Conservation (phyloP, 2,888 invertebrate genomes). For the Papilio protenor region DNA sequence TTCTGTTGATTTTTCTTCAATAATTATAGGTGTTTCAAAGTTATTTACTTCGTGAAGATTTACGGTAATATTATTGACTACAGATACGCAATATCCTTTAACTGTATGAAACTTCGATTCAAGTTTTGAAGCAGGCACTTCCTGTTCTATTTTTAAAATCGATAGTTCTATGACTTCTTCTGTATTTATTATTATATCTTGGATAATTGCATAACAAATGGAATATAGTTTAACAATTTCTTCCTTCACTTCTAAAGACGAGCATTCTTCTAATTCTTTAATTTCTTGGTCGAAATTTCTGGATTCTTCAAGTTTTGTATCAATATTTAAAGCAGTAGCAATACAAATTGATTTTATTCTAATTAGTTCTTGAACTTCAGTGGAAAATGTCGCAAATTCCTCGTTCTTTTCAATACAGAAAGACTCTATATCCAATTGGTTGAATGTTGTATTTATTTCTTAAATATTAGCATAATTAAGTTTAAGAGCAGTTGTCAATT, state of each 20-base stretch:
- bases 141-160: neutral
- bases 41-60: neutral
- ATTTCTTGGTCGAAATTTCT: neutral
- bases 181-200: neutral
- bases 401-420: neutral
- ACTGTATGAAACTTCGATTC: neutral
- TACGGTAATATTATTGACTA: neutral
- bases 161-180: constrained; percentile 13
- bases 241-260: neutral
- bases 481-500: neutral
- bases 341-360: neutral
- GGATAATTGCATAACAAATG: constrained; percentile 2
- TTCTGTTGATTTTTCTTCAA: neutral
- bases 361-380: neutral
- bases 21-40: neutral
- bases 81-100: neutral
- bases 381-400: neutral
- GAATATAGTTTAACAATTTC: neutral
- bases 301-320: neutral
- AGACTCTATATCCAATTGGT: neutral
- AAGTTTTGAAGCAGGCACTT: neutral
- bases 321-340: neutral
- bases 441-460: neutral
- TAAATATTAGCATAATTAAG: constrained; percentile 19
- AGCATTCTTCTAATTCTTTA: neutral